phyloP scores from a whole-genome alignment of 2,888 invertebrate genomes.

The Ectobius pallidus region DNA sequence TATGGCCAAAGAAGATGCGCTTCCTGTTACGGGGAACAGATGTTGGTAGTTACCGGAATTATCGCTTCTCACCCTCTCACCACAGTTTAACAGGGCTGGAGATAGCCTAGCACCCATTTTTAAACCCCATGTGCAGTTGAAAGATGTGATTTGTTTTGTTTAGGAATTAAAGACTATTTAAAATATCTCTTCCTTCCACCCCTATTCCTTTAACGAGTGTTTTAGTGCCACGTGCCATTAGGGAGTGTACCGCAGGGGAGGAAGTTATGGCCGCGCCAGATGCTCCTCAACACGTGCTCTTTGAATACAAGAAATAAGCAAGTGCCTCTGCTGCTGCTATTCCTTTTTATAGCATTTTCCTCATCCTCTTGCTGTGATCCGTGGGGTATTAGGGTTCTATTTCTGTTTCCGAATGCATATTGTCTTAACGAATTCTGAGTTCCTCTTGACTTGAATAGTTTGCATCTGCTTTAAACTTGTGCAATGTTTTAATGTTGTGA shows the following conservation, averaged over 20 bases:
- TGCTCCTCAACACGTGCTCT: neutral
- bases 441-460: neutral
- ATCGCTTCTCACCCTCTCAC: too few species aligned
- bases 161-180: slow-evolving; percentile 19
- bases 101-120: too few species aligned
- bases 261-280: neutral
- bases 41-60: neutral
- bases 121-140: slow-evolving; percentile 5
- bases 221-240: slow-evolving; percentile 5
- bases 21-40: too few species aligned
- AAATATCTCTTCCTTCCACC: slow-evolving; percentile 6
- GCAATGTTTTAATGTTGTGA: too few species aligned
- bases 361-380: too few species aligned
- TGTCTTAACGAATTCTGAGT: neutral
- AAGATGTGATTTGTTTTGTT: slow-evolving; percentile 23
- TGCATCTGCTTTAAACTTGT: too few species aligned
- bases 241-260: neutral
- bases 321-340: too few species aligned
- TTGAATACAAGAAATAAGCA: neutral
- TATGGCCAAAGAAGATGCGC: too few species aligned
- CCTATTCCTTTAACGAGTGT: slow-evolving; percentile 2
- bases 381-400: too few species aligned
- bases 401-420: too few species aligned
- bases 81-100: too few species aligned
- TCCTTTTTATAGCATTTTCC: neutral